Evolutionary conservation across 1,140 invertebrate genomes (phyloP).

Genomic region (Drosophila parabipectinata): DNA sequence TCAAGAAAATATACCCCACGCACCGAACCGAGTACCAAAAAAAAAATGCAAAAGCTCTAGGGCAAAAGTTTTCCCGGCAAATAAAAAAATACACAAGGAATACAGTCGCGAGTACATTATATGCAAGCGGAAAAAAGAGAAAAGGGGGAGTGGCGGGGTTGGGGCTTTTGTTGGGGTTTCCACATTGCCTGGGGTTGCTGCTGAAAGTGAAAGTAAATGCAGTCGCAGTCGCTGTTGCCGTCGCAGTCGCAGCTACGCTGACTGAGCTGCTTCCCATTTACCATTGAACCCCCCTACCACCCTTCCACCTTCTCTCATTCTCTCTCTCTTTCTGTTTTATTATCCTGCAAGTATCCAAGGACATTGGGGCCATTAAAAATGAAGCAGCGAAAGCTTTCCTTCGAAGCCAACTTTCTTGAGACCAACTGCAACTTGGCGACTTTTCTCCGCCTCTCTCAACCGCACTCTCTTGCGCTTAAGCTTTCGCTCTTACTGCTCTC

Average conservation of each 20-base stretch:
- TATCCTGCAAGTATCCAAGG: conserved; percentile 65
- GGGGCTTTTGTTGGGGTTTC: conserved; percentile 4
- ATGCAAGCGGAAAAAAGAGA: conserved; percentile 56
- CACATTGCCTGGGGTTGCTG: conserved; percentile 54
- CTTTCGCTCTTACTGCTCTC: neutral
- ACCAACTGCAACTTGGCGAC: conserved; percentile 48
- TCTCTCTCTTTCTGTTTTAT: neutral
- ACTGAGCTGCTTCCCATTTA: conserved; percentile 45
- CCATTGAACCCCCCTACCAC: conserved; percentile 24
- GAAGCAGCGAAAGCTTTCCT: conserved; percentile 44
- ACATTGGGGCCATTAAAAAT: conserved; percentile 83
- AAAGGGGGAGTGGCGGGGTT: neutral
- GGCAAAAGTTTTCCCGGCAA: conserved; percentile 64
- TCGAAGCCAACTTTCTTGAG: conserved; percentile 65
- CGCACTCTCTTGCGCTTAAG: conserved; percentile 1
- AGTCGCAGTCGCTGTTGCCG: conserved; percentile 3
- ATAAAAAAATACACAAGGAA: conserved; percentile 3
- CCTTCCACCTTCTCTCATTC: conserved; percentile 13
- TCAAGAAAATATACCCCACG: conserved; percentile 43
- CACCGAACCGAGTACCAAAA: conserved; percentile 36
- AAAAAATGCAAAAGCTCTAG: conserved; percentile 81
- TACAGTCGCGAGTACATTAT: conserved; percentile 69
- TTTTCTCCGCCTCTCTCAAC: conserved; percentile 20
- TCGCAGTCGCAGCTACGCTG: conserved; percentile 12
- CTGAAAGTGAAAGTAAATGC: conserved; percentile 74